phyloP scores from a whole-genome alignment of 2,797 vertebrate genomes.

The Smutsia gigantea region DNA sequence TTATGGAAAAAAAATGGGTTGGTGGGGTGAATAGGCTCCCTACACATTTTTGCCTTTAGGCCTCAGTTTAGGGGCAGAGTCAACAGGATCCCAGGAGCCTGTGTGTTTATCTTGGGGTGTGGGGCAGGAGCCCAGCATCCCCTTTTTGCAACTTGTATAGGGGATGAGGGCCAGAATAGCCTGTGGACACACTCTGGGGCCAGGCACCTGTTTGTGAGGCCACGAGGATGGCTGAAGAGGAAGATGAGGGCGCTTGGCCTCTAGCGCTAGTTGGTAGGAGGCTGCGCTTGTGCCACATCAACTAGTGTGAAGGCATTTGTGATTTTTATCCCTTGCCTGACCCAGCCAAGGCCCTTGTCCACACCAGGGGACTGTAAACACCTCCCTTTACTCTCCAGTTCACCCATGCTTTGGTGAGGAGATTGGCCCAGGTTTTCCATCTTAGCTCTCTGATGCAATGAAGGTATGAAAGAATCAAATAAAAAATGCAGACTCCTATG shows the following conservation, averaged over 20 bases:
- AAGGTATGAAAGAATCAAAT: constrained; percentile 19
- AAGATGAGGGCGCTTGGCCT: no score
- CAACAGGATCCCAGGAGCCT: not conserved
- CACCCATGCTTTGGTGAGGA: not conserved
- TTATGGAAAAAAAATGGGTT: not conserved
- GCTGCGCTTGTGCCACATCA: not conserved
- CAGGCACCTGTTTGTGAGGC: not conserved
- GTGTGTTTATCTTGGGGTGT: not conserved
- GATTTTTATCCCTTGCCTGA: not conserved
- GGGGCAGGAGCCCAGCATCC: not conserved
- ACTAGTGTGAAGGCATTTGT: not conserved
- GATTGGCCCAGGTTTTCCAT: not conserved
- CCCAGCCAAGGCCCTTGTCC: not conserved
- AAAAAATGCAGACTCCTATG: not conserved
- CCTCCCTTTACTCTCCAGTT: not conserved
- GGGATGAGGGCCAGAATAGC: not conserved
- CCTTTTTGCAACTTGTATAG: not conserved
- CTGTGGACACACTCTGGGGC: not conserved
- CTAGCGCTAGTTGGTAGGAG: not conserved
- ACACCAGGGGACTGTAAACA: not conserved
- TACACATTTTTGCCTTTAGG: not conserved
- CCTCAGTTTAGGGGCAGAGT: not conserved
- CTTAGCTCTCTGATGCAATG: not conserved
- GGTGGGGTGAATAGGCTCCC: not conserved
- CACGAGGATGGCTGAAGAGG: not conserved